Base-by-base conservation (phyloP, 2,888 invertebrate species). In the Troilus luridus region DNA sequence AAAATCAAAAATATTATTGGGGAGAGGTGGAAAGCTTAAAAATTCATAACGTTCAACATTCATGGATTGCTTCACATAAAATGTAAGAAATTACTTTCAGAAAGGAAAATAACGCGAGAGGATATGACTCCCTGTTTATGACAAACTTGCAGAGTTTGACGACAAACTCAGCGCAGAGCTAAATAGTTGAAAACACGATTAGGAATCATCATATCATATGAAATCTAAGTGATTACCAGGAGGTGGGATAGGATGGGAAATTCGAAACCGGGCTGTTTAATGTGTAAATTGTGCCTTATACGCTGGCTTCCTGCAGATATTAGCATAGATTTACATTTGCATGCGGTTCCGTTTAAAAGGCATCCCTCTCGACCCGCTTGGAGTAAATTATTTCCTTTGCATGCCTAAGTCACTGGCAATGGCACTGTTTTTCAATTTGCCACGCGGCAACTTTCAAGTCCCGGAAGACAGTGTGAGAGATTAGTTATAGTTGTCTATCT, bases 251-350 rank as follows among this genome's bases (percentile, higher is more conserved):
- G 81, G 81, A 56, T 56, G 19, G 9, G 54, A 81, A 81, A 81
- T 81, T 56, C 81, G 41, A 54, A 81, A 81, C 81, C 54, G 54
- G 81, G 54, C 81, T 81, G 81, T 81, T 81, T 81, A 81, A 81
- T 81, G 81, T 81, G 81, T 81, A 81, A 81, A 81, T 81, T 81
- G 81, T 81, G 81, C 81, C 81, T 81, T 21, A 81, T 81, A 81
- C 81, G 54, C 54, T 81, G 81, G 81, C 81, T 81, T 54, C 81
- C 81, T 81, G 19, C 54, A 19, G 81, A 10, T 56, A 81, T 81
- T 81, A 54, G 81, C 81, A 81, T 81, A 81, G 81, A 81, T 81
- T 81, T 81, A 54, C 81, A 81, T 81, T 81, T 81, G 81, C 81
- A 81, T 81, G 81, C 21, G 81, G 81, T 81, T 21, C 24, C 81